Percentiles rank a stretch among this genome's conserved stretches.
Evolutionary conservation across 2,888 invertebrate genomes (phyloP).

Genomic region (Nephrotoma appendiculata): DNA sequence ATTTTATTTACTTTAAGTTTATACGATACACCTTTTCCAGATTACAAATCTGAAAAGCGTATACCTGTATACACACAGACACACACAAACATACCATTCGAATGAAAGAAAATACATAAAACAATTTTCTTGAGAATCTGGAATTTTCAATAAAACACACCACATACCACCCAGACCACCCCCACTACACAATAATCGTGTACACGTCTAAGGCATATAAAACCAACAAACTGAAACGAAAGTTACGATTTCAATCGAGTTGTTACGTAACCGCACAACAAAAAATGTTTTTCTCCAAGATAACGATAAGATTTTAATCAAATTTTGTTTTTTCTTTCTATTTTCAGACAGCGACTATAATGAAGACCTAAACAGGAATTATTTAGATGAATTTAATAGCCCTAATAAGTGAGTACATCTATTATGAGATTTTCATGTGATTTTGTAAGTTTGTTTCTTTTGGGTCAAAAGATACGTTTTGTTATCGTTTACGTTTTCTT

Average conservation of each 20-base stretch:
- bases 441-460: not conserved
- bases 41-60: not conserved
- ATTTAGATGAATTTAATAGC: not conserved
- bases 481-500: not conserved
- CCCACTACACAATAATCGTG: too few species aligned
- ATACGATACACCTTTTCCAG: not conserved
- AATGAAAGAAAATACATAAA: too few species aligned
- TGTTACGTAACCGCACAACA: not conserved
- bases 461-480: not conserved
- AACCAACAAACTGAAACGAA: not conserved
- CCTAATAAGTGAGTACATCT: slow-evolving; percentile 1
- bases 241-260: not conserved
- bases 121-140: too few species aligned
- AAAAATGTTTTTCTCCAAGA: too few species aligned
- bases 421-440: not conserved
- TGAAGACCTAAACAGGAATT: not conserved
- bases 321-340: not conserved
- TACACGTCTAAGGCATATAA: not conserved
- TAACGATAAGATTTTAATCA: not conserved
- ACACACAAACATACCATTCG: not conserved
- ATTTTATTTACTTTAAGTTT: not conserved
- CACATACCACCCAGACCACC: not conserved
- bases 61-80: not conserved
- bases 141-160: not conserved
- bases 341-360: not conserved